A percentile compares a stretch with the other conserved stretches of the same genome.
Conservation (phyloP, 1,140 invertebrate genomes). For the Heterodera schachtii region DNA sequence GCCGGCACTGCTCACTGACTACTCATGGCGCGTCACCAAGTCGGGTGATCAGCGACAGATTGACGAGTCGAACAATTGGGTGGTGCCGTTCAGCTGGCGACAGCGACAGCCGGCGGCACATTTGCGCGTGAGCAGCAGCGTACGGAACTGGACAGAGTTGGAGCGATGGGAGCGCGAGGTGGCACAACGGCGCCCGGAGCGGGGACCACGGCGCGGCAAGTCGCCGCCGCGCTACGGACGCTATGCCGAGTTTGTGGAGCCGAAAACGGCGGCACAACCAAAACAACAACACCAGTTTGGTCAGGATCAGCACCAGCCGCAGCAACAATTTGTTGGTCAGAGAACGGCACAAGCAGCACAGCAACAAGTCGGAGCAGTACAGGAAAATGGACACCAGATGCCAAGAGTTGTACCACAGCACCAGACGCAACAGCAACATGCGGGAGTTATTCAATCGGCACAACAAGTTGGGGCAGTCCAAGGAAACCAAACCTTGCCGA, state of each 20-base stretch:
- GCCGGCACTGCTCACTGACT: background rate
- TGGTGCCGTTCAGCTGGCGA: background rate
- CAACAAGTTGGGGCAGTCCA: background rate
- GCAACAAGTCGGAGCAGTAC: background rate
- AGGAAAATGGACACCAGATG: background rate
- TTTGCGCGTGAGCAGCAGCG: slow-evolving; percentile 1
- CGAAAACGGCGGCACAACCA: background rate
- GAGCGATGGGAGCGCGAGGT: background rate
- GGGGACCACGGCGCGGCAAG: slow-evolving; percentile 10
- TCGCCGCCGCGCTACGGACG: slow-evolving; percentile 21
- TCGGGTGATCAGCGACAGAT: background rate
- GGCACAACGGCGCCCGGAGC: background rate
- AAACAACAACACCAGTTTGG: background rate
- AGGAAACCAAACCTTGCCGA: background rate
- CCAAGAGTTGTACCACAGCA: slow-evolving; percentile 3
- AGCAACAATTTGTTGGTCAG: slow-evolving; percentile 9
- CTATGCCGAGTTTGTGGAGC: slow-evolving; percentile 16
- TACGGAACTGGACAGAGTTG: slow-evolving; percentile 1
- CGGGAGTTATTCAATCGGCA: background rate
- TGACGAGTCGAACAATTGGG: background rate
- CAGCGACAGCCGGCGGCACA: background rate
- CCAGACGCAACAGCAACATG: background rate
- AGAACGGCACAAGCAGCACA: background rate
- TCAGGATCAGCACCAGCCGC: slow-evolving; percentile 10
- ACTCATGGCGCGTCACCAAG: background rate